Percentiles rank a stretch among this genome's conserved stretches.
These are phyloP conservation scores for Piliocolobus tephrosceles DNA, from an alignment of 2,113 vertebrate genomes.

Conservation along the genomic window DNA sequence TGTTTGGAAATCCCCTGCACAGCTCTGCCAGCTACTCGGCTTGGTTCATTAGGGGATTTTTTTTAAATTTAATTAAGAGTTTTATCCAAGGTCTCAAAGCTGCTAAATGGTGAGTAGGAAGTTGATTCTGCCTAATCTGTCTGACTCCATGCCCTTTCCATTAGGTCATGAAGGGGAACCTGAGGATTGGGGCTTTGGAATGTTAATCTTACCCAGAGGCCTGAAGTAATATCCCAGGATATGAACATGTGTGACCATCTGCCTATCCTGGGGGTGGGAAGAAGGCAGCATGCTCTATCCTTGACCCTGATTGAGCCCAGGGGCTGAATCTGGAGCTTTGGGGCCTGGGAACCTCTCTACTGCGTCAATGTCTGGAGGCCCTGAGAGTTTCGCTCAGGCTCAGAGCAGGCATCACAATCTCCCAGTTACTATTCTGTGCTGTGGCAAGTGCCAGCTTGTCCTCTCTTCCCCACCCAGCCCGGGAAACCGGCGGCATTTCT, in stretches of 20 bases:
- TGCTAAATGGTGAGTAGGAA: background rate
- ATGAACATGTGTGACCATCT: constrained; percentile 7
- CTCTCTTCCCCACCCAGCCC: constrained; percentile 57
- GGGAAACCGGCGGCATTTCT: constrained; percentile 45
- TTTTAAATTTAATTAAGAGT: background rate
- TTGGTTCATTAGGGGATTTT: background rate
- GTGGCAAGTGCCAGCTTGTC: constrained; percentile 70
- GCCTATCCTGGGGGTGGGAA: constrained; percentile 22
- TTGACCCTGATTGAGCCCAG: constrained; percentile 55
- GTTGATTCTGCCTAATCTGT: background rate
- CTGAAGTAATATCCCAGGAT: background rate
- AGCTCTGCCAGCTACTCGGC: background rate
- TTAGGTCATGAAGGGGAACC: constrained; percentile 8
- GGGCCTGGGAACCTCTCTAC: constrained; percentile 59
- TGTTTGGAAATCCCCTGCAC: background rate
- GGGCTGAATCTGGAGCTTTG: constrained; percentile 5
- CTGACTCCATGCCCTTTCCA: background rate
- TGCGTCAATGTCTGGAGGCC: constrained; percentile 35
- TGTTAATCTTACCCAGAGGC: constrained; percentile 53
- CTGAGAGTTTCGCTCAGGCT: constrained; percentile 67
- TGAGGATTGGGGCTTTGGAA: background rate
- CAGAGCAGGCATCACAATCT: constrained; percentile 41
- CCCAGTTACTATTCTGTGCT: constrained; percentile 40
- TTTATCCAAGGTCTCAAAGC: background rate
- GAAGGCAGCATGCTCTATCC: background rate